Percentiles rank a stretch among this genome's conserved stretches.
These are phyloP conservation scores for Strix aluco DNA, from an alignment of 2,113 vertebrate species.

Conservation along the genomic window DNA sequence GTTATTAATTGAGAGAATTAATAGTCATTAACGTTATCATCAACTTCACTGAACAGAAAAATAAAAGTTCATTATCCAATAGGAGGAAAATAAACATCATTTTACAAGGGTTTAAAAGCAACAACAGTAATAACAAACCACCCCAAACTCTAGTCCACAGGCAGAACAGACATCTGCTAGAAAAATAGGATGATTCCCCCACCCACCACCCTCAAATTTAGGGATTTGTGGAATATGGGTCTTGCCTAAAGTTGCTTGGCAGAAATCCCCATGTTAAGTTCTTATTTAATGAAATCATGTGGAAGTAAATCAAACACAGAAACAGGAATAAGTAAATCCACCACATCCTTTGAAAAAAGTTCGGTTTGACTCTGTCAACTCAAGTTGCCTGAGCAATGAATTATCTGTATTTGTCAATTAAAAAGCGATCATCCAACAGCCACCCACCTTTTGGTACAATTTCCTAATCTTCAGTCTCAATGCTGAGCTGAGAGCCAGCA, in stretches of 20 bases:
- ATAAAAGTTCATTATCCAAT: slow-evolving; percentile 33
- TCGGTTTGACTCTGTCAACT: neutral
- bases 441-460: neutral
- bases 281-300: slow-evolving; percentile 74
- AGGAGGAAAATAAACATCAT: slow-evolving; percentile 37
- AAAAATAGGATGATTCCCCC: slow-evolving; percentile 60
- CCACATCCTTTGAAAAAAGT: slow-evolving; percentile 70
- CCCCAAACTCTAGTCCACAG: neutral
- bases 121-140: neutral
- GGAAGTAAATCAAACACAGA: slow-evolving; percentile 74
- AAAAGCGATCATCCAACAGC: neutral
- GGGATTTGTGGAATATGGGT: slow-evolving; percentile 61
- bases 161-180: slow-evolving; percentile 59
- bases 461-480: neutral
- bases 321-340: slow-evolving; percentile 69
- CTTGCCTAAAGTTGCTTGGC: slow-evolving; percentile 64
- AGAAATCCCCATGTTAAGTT: slow-evolving; percentile 51
- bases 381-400: slow-evolving; percentile 48
- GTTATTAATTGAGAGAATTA: slow-evolving; percentile 12
- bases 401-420: slow-evolving; percentile 51
- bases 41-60: slow-evolving; percentile 12
- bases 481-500: neutral
- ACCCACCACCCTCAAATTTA: slow-evolving; percentile 57
- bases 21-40: slow-evolving; percentile 21
- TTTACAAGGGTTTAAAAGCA: slow-evolving; percentile 22